Evolutionary conservation across 2,797 vertebrate genomes (phyloP), one percentile per base, ranked within the genome.

Genomic region (Melanotaenia pygmaea): DNA sequence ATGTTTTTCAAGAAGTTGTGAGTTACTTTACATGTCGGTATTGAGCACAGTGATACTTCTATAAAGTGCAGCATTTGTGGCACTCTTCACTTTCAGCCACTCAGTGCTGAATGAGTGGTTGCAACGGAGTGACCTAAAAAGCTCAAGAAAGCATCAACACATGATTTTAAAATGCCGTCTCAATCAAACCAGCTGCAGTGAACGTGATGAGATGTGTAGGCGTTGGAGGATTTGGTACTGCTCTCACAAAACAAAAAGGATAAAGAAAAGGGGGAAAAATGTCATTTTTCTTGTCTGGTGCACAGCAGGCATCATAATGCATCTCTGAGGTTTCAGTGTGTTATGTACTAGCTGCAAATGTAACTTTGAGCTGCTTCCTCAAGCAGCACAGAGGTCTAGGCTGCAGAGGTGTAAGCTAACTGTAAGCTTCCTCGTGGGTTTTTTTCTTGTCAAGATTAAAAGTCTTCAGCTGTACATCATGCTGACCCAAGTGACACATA

Each of bases 41-140:
- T 60, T 53, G 72, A 75, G 66, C 57, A 28, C 64, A 40, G 64
- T 63, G 78, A 85, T 79, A 69, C 28, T 43, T 74, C 58, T 60
- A 64, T 64, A 76, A 62, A 67, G 79, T 40, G 14, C 51, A 14
- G 76, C 60, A 32, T 74, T 67, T 82, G 72, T 56, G 76, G 47
- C 58, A 32, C 65, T 13, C 59, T 57, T 86, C 80, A 70, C 84
- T 82, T 64, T 64, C 53, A 82, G 60, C 38, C 75, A 74, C 82
- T 80, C 71, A 26, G 35, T 22, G 59, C 72, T 73, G 45, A 34
- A 66, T 53, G 64, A 78, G 71, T 77, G 77, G 67, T 69, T 87
- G 76, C 67, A 69, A 8, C 64, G n/a, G 69, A 74, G 57, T 80
- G 83, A 83, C 84, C 86, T 67, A 74, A 85, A 91, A 90, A 88